A percentile compares a stretch with the other conserved stretches of the same genome.
Conservation (phyloP, 2,888 invertebrate species). For the Parthenolecanium corni region DNA sequence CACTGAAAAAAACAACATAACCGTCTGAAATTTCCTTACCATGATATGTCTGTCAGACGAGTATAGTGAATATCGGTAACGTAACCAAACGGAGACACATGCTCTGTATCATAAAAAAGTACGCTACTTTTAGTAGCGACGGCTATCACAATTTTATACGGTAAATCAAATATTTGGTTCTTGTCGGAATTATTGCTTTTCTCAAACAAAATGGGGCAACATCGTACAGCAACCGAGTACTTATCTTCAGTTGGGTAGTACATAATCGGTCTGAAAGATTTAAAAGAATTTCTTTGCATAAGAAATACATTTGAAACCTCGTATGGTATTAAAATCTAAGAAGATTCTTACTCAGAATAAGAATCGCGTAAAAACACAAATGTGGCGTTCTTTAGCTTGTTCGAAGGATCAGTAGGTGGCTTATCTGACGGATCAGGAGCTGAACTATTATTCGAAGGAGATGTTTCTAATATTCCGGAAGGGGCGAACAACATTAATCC, state of each 20-base stretch:
- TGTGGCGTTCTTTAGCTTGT: slow-evolving; percentile 44
- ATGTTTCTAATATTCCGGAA: slow-evolving; percentile 61
- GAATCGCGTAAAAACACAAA: slow-evolving; percentile 47
- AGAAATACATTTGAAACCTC: no score
- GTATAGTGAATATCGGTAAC: slow-evolving; percentile 80
- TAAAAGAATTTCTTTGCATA: neutral
- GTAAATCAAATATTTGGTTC: slow-evolving; percentile 45
- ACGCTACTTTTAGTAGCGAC: slow-evolving; percentile 80
- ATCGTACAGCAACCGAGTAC: slow-evolving; percentile 70
- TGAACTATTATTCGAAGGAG: no score
- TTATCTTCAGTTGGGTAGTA: slow-evolving; percentile 67
- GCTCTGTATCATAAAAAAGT: slow-evolving; percentile 78
- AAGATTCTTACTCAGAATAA: slow-evolving; percentile 39
- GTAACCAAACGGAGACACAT: slow-evolving; percentile 61
- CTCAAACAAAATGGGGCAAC: slow-evolving; percentile 59
- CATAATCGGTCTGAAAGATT: slow-evolving; percentile 54
- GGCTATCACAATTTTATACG: slow-evolving; percentile 78
- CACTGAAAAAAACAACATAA: no score
- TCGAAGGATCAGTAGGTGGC: slow-evolving; percentile 43
- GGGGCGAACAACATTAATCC: slow-evolving; percentile 85
- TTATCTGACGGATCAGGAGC: neutral
- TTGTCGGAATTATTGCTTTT: slow-evolving; percentile 47
- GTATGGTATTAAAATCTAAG: no score
- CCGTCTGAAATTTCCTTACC: no score
- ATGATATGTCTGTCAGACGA: slow-evolving; percentile 73